Evolutionary conservation across 2,113 vertebrate species (phyloP).

Genomic region (Microtus montanus): DNA sequence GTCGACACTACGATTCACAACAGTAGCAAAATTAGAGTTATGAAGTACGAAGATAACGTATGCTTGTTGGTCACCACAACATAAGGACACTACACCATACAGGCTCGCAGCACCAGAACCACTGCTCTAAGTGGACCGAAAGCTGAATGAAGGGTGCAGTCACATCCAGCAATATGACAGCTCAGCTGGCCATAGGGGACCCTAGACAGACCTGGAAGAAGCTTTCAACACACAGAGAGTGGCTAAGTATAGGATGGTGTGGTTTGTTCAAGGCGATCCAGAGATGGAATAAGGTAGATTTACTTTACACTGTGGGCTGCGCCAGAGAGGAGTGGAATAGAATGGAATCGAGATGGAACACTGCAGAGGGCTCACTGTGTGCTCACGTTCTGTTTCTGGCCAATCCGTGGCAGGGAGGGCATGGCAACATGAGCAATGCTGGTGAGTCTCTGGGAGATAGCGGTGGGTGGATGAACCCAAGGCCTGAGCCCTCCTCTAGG

Average conservation of each 20-base stretch:
- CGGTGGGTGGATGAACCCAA: neutral
- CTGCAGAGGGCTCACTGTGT: neutral
- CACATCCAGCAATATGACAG: neutral
- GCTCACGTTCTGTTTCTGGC: conserved; percentile 67
- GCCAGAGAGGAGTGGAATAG: neutral
- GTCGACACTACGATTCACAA: neutral
- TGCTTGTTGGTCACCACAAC: neutral
- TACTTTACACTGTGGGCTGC: neutral
- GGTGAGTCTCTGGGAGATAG: conserved; percentile 74
- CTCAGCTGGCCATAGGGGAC: neutral
- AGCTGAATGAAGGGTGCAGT: neutral
- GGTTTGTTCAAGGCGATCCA: neutral
- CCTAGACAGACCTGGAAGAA: neutral
- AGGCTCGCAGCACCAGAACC: neutral
- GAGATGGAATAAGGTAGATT: neutral
- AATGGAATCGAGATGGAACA: conserved; percentile 68
- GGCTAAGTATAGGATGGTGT: neutral
- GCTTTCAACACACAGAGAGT: neutral
- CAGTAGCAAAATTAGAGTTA: neutral
- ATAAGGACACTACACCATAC: too few species aligned
- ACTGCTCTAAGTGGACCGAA: neutral
- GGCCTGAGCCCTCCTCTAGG: neutral
- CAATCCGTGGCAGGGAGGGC: neutral
- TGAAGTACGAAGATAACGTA: neutral
- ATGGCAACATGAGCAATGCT: conserved; percentile 47